Evolutionary conservation across 2,113 vertebrate species (phyloP).

Genomic region (Zingel zingel): DNA sequence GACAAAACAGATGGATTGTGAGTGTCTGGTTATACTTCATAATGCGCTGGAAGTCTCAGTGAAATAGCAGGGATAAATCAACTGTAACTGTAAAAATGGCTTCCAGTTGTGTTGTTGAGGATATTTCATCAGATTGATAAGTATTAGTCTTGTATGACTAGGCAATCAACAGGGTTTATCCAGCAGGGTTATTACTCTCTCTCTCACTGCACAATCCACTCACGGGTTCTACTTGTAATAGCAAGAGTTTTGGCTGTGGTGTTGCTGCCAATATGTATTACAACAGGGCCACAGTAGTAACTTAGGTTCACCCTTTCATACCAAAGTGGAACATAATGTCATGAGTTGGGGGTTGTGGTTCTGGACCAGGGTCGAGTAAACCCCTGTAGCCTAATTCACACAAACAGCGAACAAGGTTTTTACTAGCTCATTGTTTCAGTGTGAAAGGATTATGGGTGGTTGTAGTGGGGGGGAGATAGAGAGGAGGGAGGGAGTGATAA

Average conservation of each 20-base stretch:
- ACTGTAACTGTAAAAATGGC: background rate
- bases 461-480: constrained; percentile 30
- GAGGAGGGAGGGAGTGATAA: constrained; percentile 78
- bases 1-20: background rate
- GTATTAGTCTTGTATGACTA: background rate
- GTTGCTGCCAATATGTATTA: background rate
- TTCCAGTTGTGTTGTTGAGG: constrained; percentile 19
- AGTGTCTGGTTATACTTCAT: constrained; percentile 17
- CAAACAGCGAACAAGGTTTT: constrained; percentile 33
- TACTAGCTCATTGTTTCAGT: constrained; percentile 24
- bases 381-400: background rate
- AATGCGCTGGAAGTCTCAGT: background rate
- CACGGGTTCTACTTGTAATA: background rate
- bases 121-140: constrained; percentile 5
- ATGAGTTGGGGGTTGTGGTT: background rate
- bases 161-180: background rate
- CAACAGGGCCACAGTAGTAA: background rate
- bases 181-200: background rate
- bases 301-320: background rate
- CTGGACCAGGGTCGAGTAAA: constrained; percentile 12
- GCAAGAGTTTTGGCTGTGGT: background rate
- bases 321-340: background rate
- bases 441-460: constrained; percentile 42
- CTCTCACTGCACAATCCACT: background rate
- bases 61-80: background rate